phyloP scores from a whole-genome alignment of 2,113 vertebrate genomes.

The Pyrgilauda ruficollis region DNA sequence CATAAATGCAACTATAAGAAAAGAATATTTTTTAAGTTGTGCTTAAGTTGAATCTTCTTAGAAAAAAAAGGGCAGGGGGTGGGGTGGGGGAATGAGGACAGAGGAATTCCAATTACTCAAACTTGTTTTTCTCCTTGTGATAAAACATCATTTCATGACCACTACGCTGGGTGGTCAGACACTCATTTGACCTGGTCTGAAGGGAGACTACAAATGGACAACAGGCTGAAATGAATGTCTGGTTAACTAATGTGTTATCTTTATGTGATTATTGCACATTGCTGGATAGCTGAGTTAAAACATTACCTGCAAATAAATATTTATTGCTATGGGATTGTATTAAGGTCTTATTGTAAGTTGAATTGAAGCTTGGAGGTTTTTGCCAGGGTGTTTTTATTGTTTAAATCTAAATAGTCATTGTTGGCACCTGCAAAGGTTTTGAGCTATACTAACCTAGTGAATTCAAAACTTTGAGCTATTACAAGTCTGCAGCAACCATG shows the following conservation, averaged over 20 bases:
- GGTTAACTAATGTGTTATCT: neutral
- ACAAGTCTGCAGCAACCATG: neutral
- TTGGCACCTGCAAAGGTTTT: neutral
- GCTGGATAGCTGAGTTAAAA: neutral
- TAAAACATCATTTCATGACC: neutral
- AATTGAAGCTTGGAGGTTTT: neutral
- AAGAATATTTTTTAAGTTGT: neutral
- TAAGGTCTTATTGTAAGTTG: neutral
- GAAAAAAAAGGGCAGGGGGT: neutral
- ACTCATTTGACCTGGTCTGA: neutral
- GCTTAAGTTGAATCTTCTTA: neutral
- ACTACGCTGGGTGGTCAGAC: neutral
- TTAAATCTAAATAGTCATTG: neutral
- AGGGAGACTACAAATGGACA: neutral
- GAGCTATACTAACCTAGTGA: neutral
- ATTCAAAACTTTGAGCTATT: neutral
- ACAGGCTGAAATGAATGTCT: neutral
- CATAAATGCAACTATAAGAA: neutral
- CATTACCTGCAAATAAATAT: neutral
- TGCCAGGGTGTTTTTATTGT: neutral
- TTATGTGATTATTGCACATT: neutral
- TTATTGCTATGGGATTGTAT: neutral
- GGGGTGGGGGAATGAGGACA: fast-evolving
- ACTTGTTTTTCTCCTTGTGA: neutral
- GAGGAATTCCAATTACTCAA: neutral